These are phyloP conservation scores for Parasteatoda tepidariorum DNA, from an alignment of 1,140 invertebrate species.

Conservation along the genomic window DNA sequence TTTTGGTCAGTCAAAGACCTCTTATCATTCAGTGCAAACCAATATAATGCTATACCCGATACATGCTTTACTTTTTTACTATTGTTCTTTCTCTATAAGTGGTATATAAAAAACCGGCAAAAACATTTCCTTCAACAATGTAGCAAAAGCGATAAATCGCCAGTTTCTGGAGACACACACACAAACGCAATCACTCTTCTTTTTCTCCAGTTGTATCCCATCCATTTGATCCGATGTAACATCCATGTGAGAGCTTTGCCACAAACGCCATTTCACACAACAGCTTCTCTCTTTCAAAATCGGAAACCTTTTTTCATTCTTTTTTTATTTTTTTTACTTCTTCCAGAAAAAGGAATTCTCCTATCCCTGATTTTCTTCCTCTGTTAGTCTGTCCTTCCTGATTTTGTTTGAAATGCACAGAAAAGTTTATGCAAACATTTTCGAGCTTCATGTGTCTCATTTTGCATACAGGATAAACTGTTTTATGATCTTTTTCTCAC, in stretches of 20 bases:
- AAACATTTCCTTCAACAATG: too few relatives aligned
- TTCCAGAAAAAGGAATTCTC: slow-evolving; percentile 65
- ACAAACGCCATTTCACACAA: slow-evolving; percentile 61
- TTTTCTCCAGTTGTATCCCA: slow-evolving; percentile 35
- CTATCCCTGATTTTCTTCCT: slow-evolving; percentile 48
- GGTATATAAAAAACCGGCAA: too few relatives aligned
- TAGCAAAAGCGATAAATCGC: slow-evolving; percentile 40
- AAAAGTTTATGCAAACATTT: neutral
- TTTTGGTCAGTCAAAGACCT: too few relatives aligned
- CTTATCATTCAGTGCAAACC: too few relatives aligned
- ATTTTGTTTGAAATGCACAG: neutral
- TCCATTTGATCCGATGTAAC: slow-evolving; percentile 61
- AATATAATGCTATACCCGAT: too few relatives aligned
- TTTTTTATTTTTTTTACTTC: slow-evolving; percentile 72
- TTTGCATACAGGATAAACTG: too few relatives aligned
- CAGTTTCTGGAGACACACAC: neutral
- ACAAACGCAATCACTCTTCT: too few relatives aligned
- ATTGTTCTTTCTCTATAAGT: too few relatives aligned
- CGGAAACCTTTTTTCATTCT: slow-evolving; percentile 21
- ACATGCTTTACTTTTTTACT: too few relatives aligned
- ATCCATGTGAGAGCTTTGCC: slow-evolving; percentile 59
- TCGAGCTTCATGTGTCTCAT: too few relatives aligned
- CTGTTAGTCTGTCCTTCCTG: neutral
- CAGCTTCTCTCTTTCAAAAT: slow-evolving; percentile 51
- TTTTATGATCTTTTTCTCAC: neutral